phyloP scores from a whole-genome alignment of 2,888 invertebrate genomes.

The Hypomecis punctinalis region DNA sequence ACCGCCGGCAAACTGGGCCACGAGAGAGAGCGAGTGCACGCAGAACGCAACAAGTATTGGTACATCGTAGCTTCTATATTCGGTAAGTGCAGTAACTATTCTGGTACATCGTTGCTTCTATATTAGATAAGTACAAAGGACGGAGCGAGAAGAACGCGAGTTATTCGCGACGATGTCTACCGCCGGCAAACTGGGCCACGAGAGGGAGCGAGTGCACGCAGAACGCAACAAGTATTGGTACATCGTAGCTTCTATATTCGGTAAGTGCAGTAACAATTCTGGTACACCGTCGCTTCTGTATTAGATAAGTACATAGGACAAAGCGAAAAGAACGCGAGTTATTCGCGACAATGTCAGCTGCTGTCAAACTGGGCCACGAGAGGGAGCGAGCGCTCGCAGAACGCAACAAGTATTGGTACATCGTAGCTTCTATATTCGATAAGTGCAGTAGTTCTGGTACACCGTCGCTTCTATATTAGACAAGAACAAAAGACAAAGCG shows the following conservation, averaged over 20 bases:
- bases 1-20: conserved; percentile 92
- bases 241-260: conserved; percentile 88
- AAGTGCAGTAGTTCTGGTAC: conserved; percentile 39
- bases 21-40: conserved; percentile 92
- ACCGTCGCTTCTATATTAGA: too few relatives aligned
- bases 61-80: conserved; percentile 89
- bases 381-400: conserved; percentile 92
- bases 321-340: conserved; percentile 91
- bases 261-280: conserved; percentile 44
- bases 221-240: conserved; percentile 95
- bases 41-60: conserved; percentile 94
- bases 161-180: conserved; percentile 89
- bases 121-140: too few relatives aligned
- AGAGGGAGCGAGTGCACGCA: conserved; percentile 91
- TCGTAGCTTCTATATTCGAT: conserved; percentile 88
- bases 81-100: conserved; percentile 56
- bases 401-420: conserved; percentile 93
- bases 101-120: too few relatives aligned
- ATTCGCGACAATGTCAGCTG: conserved; percentile 89
- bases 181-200: conserved; percentile 92
- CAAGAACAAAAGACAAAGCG: too few relatives aligned
- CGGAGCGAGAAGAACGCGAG: too few relatives aligned
- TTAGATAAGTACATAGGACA: too few relatives aligned
- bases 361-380: conserved; percentile 93
- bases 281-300: too few relatives aligned